Evolutionary conservation across 2,113 vertebrate species (phyloP), one percentile per base, ranked within the genome.

Genomic region (Brienomyrus brachyistius): DNA sequence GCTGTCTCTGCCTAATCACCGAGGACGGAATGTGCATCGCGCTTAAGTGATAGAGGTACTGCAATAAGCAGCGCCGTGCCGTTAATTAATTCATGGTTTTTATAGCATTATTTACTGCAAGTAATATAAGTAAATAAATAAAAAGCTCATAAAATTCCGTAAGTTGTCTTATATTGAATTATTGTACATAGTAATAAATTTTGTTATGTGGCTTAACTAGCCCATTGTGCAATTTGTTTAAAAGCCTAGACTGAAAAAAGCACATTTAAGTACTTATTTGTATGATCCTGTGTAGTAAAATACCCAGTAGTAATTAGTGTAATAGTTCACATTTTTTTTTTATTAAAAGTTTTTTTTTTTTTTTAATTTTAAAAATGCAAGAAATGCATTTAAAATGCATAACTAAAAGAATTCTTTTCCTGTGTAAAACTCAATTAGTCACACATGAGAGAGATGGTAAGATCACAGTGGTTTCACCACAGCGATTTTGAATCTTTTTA

Each of bases 191-290:
- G 45, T 83, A 56, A n/a, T 80, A n/a, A 59, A 84, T 89, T 83
- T 83, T 74, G 54, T 82, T 83, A 47, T 19, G 31, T 19, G 35
- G 21, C 35, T 82, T 45, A 82, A 88, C 52, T 31, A 15, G 50
- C 23, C 52, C 40, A 51, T 89, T 27, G 21, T 52, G 52, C 40
- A 89, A 89, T 83, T 52, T n/a, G 15, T 83, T 89, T 89, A 89
- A 89, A 89, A 54, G 88, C 77, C 88, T 43, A 47, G 13, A 11
- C 5, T 21, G 50, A 56, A 89, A 62, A 62, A 31, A 88, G 10
- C 74, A 13, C 19, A 59, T 59, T 83, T 43, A 40, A 56, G 21
- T 77, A 54, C 56, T 89, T 82, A 45, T 54, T 80, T 88, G 54
- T 47, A 21, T 88, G 54, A 59, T 59, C 45, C 47, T 62, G 19